Percentiles rank a stretch among this genome's conserved stretches.
These are phyloP conservation scores for Cataglyphis livida DNA, from an alignment of 2,888 invertebrate genomes.

Conservation along the genomic window DNA sequence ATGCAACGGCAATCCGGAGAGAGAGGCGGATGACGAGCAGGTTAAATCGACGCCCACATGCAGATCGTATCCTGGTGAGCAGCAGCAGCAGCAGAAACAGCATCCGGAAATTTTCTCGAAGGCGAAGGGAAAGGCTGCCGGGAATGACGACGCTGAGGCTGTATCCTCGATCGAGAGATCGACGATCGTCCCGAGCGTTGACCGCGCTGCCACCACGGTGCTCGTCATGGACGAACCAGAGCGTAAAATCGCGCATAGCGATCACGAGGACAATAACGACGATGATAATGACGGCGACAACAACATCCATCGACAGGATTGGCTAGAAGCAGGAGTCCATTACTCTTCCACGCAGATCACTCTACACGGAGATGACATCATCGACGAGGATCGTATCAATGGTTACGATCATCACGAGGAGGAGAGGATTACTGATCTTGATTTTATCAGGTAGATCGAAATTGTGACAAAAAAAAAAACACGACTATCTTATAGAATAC, in stretches of 20 bases:
- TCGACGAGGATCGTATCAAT: conserved; percentile 73
- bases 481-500: neutral
- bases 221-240: conserved; percentile 82
- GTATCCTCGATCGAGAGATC: conserved; percentile 18
- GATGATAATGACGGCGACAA: conserved; percentile 75
- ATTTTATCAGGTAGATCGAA: conserved; percentile 83
- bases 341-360: conserved; percentile 84
- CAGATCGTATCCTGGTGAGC: conserved; percentile 50
- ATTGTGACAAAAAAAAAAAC: neutral
- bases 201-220: conserved; percentile 77
- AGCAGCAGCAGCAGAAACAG: conserved; percentile 33
- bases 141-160: conserved; percentile 3
- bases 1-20: conserved; percentile 26
- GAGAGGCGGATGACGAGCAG: conserved; percentile 8
- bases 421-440: conserved; percentile 78
- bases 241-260: conserved; percentile 71
- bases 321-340: conserved; percentile 83
- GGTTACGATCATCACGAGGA: conserved; percentile 70
- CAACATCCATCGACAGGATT: conserved; percentile 83
- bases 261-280: conserved; percentile 68
- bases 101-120: conserved; percentile 32
- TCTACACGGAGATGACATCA: conserved; percentile 75
- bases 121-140: conserved; percentile 28
- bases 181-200: conserved; percentile 72
- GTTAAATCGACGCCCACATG: conserved; percentile 58